These are phyloP conservation scores for Leucoma salicis DNA, from an alignment of 2,888 invertebrate genomes.

Conservation along the genomic window DNA sequence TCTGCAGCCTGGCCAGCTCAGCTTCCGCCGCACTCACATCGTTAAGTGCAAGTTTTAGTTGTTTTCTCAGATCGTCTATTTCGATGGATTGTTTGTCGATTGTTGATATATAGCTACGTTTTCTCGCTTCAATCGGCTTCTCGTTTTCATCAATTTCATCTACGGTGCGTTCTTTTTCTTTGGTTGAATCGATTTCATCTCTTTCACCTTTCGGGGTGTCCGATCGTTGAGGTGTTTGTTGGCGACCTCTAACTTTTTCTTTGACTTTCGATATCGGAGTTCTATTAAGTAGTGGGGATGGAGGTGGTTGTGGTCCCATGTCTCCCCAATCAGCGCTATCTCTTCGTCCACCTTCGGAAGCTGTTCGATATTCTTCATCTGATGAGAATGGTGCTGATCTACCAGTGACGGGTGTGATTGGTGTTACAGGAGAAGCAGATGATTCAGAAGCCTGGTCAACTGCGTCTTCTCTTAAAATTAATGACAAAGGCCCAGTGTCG, in stretches of 20 bases:
- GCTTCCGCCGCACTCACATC: slow-evolving; percentile 86
- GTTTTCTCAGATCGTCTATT: slow-evolving; percentile 86
- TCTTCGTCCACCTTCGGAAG: slow-evolving; percentile 90
- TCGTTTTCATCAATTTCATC: slow-evolving; percentile 72
- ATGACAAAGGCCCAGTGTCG: slow-evolving; percentile 72
- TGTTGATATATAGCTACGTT: slow-evolving; percentile 78
- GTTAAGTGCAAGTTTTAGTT: slow-evolving; percentile 83
- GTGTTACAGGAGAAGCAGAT: slow-evolving; percentile 77
- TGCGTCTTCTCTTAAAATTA: slow-evolving; percentile 70
- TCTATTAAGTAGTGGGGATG: slow-evolving; percentile 83
- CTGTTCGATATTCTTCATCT: slow-evolving; percentile 93
- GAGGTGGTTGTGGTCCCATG: slow-evolving; percentile 72
- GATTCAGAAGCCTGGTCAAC: slow-evolving; percentile 72
- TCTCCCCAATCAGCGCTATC: slow-evolving; percentile 94
- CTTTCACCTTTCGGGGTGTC: slow-evolving; percentile 81
- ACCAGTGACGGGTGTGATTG: slow-evolving; percentile 84
- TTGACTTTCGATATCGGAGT: slow-evolving; percentile 81
- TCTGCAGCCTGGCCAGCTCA: slow-evolving; percentile 87
- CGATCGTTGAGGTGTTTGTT: slow-evolving; percentile 75
- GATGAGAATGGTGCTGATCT: slow-evolving; percentile 89
- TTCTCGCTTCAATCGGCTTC: slow-evolving; percentile 72
- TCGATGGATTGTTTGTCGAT: slow-evolving; percentile 86
- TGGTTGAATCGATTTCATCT: slow-evolving; percentile 79
- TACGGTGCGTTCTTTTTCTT: slow-evolving; percentile 64
- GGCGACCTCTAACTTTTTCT: slow-evolving; percentile 79